Evolutionary conservation across 2,797 vertebrate genomes (phyloP), one percentile per base, ranked within the genome.

Genomic region (Argya squamiceps): DNA sequence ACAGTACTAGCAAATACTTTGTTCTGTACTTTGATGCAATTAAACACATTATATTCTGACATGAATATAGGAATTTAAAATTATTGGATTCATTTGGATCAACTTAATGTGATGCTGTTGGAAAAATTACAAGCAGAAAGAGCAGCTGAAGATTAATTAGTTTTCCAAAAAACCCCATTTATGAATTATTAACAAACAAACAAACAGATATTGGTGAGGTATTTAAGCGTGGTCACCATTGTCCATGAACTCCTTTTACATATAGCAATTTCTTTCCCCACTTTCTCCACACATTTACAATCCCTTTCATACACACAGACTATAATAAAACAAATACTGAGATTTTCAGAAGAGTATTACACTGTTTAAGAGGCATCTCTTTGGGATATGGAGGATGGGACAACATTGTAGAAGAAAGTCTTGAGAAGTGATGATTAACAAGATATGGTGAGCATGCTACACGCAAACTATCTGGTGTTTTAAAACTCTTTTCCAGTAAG

Each of bases 211-310:
- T 10, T 16, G 68, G 41, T 29, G 41, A 64, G 5, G 30, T 49
- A 74, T 88, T 81, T 68, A 78, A 47, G 34, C 43, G 30, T 71
- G 19, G 13, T 37, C 36, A 90, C 16, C 30, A 32, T 5, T 63
- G n/a, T 6, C 34, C 14, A 53, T 12, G 71, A 90, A 80, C 11
- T 55, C 12, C 12, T 80, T 74, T n/a, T 32, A 87, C 63, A 79
- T 30, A 44, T 1, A 71, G 21, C 0, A 1, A 29, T 41, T 70
- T 58, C 10, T 56, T 68, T 62, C 14, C 15, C 8, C 1, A 6
- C 14, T 43, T 77, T 37, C 32, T 46, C 69, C n/a, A 34, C 24
- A 15, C 13, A 21, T 36, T 65, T 29, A 41, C 23, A 63, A 39
- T 63, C 15, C 15, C 7, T 47, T 79, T 47, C 46, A 79, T 4